Evolutionary conservation across 1,140 invertebrate genomes (phyloP).

Genomic region (Brachionus calyciflorus): DNA sequence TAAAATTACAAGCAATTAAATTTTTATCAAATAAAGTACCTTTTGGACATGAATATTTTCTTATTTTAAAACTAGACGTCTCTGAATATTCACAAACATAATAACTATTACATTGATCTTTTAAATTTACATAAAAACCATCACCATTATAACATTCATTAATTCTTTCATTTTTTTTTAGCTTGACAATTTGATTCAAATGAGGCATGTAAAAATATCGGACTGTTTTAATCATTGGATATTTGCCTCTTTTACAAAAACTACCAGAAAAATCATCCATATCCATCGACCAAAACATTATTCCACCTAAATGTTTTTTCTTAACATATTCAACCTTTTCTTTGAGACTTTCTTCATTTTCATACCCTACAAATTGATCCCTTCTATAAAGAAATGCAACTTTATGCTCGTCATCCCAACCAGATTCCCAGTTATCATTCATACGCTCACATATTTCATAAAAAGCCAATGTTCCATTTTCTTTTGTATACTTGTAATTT

Average conservation of each 20-base stretch:
- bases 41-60: neutral
- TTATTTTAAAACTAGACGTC: neutral
- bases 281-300: conserved; percentile 53
- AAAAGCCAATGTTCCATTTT: conserved; percentile 85
- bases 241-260: neutral
- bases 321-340: conserved; percentile 71
- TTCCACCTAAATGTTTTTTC: conserved; percentile 65
- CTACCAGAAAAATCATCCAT: conserved; percentile 29
- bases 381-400: conserved; percentile 73
- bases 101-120: neutral
- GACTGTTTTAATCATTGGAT: conserved; percentile 23
- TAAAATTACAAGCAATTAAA: conserved; percentile 16
- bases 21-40: conserved; percentile 25
- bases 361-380: conserved; percentile 89
- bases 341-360: conserved; percentile 65
- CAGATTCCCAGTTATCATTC: neutral
- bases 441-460: conserved; percentile 71
- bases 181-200: too few species aligned
- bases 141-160: conserved; percentile 23
- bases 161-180: neutral
- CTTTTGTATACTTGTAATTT: conserved; percentile 68
- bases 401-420: conserved; percentile 9
- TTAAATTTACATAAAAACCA: neutral
- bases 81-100: neutral
- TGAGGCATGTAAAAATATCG: neutral